Conservation (phyloP, 2,113 vertebrate genomes). For the Lagopus leucura region DNA sequence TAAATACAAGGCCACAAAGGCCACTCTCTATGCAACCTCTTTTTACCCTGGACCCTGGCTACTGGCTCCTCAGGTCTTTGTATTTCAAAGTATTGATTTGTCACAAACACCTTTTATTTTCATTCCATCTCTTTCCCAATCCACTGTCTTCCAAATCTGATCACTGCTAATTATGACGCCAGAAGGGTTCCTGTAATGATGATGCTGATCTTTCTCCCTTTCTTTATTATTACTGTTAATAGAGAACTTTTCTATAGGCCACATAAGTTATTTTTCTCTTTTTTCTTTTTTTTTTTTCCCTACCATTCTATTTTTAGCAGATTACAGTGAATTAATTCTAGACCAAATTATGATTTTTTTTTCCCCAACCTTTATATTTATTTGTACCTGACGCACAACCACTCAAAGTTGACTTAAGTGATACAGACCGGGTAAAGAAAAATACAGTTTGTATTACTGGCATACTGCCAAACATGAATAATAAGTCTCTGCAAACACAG, state of each 20-base stretch:
- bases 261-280: neutral
- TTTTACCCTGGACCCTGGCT: neutral
- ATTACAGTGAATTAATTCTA: neutral
- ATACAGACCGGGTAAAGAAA: neutral
- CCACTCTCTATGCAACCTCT: neutral
- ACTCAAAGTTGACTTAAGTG: neutral
- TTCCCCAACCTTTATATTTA: neutral
- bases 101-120: neutral
- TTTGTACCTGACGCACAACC: neutral
- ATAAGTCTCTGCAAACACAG: slow-evolving; percentile 61
- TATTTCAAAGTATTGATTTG: neutral
- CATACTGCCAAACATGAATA: slow-evolving; percentile 48
- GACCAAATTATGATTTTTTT: neutral
- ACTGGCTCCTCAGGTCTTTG: neutral
- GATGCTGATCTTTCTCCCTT: neutral
- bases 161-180: neutral
- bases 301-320: neutral
- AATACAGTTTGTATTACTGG: slow-evolving; percentile 24
- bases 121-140: neutral
- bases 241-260: neutral
- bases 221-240: neutral
- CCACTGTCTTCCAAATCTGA: neutral
- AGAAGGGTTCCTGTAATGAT: neutral
- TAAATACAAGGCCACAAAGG: neutral
- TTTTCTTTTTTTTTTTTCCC: neutral